Base-by-base conservation (phyloP, 2,113 vertebrate species). In the Centropristis striata region DNA sequence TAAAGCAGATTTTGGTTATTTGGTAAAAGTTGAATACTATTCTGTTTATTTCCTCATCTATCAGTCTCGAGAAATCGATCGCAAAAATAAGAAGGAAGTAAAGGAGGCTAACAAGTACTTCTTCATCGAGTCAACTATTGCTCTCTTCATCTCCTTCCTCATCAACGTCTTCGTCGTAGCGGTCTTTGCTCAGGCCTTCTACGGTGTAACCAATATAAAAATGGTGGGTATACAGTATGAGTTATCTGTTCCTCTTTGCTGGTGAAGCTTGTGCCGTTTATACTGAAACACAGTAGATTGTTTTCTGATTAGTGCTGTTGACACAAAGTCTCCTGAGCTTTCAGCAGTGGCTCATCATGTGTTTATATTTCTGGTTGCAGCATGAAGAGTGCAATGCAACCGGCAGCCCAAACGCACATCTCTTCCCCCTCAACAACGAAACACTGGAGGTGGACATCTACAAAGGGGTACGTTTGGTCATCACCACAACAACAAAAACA, bases 81-180 rank as follows among this genome's bases (percentile, higher is more conserved):
- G 98, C 8, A 72, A 79, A 0, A 95, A 95, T 74, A 97, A 97
- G 87, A 92, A 91, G 28, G 96, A 97, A 60, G 95, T 99, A 1
- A 93, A 76, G 1, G 98, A 99, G 77, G 98, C 98, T 32, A 99
- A 99, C 76, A 99, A 98, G 55, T 99, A 99, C 80, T 99, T 92
- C 92, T 99, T 99, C 90, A 96, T 98, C 0, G 98, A 99, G 92
- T 97, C 98, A 4, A 88, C 94, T 50, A 72, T 99, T 1, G 98
- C 98, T 0, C 96, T 99, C 70, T 99, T 99, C 37, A 18, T 99
- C 73, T 99, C 98, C 71, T 99, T 99, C 92, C 95, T 99, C 94
- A 98, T 99, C 89, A 99, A 99, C 8, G 95, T 99, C 75, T 99
- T 99, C 1, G 98, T 99, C 0, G 97, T 99, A 14, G 95, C 98